Evolutionary conservation across 2,888 invertebrate species (phyloP).

Genomic region (Chaitophorus viminalis): DNA sequence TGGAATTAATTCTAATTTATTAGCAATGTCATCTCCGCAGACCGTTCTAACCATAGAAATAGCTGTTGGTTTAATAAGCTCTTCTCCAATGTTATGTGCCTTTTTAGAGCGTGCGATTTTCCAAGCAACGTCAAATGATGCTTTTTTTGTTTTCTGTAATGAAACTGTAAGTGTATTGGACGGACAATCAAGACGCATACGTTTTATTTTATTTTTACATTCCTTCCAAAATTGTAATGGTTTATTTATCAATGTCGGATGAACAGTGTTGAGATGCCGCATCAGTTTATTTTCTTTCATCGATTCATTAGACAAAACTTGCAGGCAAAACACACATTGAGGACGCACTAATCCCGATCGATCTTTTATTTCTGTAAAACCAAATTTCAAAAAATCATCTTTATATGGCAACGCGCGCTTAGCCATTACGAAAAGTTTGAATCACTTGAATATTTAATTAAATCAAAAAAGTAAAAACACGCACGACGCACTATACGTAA

Average conservation of each 20-base stretch:
- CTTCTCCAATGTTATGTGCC: constrained; percentile 66
- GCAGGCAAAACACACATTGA: constrained; percentile 60
- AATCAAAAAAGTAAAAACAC: not conserved
- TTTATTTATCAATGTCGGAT: constrained; percentile 63
- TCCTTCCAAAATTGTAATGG: constrained; percentile 39
- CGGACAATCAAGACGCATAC: not conserved
- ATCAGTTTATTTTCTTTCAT: constrained; percentile 63
- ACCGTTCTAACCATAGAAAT: constrained; percentile 63
- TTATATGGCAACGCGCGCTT: constrained; percentile 24
- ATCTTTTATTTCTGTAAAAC: constrained; percentile 43
- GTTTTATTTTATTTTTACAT: not conserved
- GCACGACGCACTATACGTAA: not conserved
- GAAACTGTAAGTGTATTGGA: constrained; percentile 16
- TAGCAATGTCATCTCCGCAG: constrained; percentile 66
- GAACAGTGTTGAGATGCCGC: constrained; percentile 63
- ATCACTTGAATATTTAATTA: not conserved
- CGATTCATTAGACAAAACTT: constrained; percentile 64
- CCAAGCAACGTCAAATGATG: constrained; percentile 37
- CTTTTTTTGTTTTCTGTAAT: constrained; percentile 32
- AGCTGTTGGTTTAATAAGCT: constrained; percentile 64
- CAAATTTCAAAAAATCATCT: constrained; percentile 45
- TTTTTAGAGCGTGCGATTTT: constrained; percentile 37
- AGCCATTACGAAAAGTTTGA: not conserved
- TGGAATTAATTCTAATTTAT: constrained; percentile 64
- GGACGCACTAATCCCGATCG: constrained; percentile 28